A percentile compares a stretch with the other conserved stretches of the same genome.
Evolutionary conservation across 2,797 vertebrate species (phyloP).

Genomic region (Sebastes matsubarae): DNA sequence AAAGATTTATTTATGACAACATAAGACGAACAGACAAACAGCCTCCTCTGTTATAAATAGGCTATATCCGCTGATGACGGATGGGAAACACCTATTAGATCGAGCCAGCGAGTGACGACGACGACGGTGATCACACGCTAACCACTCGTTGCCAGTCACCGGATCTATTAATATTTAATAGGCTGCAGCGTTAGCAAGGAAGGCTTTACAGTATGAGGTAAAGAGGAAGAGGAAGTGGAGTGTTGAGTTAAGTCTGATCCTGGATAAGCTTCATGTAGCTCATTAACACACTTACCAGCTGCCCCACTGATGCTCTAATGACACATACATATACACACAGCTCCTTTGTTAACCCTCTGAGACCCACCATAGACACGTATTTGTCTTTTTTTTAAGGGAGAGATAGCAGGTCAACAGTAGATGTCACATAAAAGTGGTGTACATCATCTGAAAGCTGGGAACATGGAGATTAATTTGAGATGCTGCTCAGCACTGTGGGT

Average conservation of each 20-base stretch:
- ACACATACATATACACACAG: neutral
- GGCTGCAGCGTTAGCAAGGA: conserved; percentile 42
- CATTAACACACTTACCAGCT: conserved; percentile 49
- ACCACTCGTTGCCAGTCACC: neutral
- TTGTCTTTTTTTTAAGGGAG: too few relatives aligned
- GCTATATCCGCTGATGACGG: neutral
- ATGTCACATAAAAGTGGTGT: too few relatives aligned
- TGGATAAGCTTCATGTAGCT: conserved; percentile 34
- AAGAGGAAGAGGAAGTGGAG: neutral
- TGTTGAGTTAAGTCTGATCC: conserved; percentile 42
- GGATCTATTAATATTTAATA: conserved; percentile 26
- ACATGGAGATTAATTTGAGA: too few relatives aligned
- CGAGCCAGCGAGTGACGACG: neutral
- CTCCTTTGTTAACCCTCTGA: neutral
- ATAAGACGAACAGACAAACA: neutral
- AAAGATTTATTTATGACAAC: conserved; percentile 1
- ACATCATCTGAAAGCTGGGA: too few relatives aligned
- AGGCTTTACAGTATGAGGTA: conserved; percentile 16
- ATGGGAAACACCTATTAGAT: conserved; percentile 26
- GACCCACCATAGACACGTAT: too few relatives aligned
- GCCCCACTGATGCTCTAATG: conserved; percentile 19
- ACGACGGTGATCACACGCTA: neutral
- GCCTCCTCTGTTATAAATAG: neutral
- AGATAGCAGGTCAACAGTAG: too few relatives aligned
- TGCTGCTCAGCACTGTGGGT: too few relatives aligned